phyloP scores from a whole-genome alignment of 2,888 invertebrate species.

The Lumbricus terrestris region DNA sequence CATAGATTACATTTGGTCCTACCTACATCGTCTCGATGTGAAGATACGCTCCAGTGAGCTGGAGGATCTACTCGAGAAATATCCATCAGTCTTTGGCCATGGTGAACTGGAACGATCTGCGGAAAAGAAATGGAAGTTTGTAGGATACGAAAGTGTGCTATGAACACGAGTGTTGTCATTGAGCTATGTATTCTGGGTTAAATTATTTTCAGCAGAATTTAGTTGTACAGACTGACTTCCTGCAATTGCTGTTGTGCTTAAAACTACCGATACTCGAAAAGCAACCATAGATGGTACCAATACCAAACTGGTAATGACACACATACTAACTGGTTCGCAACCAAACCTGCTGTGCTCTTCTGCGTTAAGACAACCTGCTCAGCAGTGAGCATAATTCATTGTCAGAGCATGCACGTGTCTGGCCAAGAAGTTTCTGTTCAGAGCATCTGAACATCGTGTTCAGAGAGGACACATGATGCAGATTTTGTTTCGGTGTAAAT shows the following conservation, averaged over 20 bases:
- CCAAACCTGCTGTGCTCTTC: not conserved
- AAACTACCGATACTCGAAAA: not conserved
- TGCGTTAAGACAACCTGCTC: not conserved
- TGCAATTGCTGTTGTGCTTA: not conserved
- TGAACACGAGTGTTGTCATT: not conserved
- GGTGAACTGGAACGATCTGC: conserved; percentile 82
- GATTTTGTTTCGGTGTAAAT: not conserved
- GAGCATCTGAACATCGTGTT: not conserved
- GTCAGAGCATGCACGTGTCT: not conserved
- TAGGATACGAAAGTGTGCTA: conserved; percentile 66
- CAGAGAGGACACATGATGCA: not conserved
- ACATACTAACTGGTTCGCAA: too few species aligned
- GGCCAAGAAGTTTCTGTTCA: too few species aligned
- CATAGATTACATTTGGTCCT: conserved; percentile 85
- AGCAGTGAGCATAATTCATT: not conserved
- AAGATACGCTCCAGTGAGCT: conserved; percentile 69
- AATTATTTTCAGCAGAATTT: not conserved
- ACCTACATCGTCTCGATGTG: conserved; percentile 78
- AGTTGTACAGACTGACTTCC: not conserved
- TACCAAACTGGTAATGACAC: too few species aligned
- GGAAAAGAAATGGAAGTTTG: conserved; percentile 82
- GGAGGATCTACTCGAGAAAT: conserved; percentile 69
- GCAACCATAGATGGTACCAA: not conserved
- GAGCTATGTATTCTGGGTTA: not conserved
- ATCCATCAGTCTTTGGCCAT: conserved; percentile 77